Conservation (phyloP, 2,797 vertebrate genomes). For the Esox masquinongy region DNA sequence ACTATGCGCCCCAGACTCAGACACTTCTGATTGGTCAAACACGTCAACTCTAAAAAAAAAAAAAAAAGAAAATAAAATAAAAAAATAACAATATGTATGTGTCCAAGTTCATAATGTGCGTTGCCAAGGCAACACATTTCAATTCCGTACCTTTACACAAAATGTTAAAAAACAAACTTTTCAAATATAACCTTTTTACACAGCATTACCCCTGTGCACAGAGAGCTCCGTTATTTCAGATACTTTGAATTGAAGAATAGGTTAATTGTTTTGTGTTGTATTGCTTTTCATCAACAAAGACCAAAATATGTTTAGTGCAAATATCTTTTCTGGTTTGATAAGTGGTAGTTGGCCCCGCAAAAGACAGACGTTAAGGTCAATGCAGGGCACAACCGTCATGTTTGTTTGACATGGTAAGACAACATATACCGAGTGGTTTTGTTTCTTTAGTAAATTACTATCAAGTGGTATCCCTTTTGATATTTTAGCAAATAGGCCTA, state of each 20-base stretch:
- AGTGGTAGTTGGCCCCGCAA: conserved; percentile 65
- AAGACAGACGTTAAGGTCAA: conserved; percentile 28
- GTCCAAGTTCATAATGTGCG: conserved; percentile 49
- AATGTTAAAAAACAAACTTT: conserved; percentile 32
- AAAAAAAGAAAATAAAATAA: conserved; percentile 28
- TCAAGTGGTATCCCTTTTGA: conserved; percentile 64
- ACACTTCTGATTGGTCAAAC: conserved; percentile 42
- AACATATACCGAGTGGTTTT: conserved; percentile 60
- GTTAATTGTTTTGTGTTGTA: conserved; percentile 68
- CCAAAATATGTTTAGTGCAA: conserved; percentile 83
- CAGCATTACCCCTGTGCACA: conserved; percentile 59
- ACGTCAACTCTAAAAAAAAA: conserved; percentile 23
- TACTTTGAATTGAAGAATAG: conserved; percentile 53
- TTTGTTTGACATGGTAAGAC: conserved; percentile 56
- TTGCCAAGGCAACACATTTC: conserved; percentile 47
- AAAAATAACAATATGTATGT: conserved; percentile 50
- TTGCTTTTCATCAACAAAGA: conserved; percentile 81
- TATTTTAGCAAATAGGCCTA: conserved; percentile 31
- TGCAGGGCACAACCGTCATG: conserved; percentile 55
- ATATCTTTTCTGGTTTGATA: conserved; percentile 80
- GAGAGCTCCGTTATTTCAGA: conserved; percentile 41
- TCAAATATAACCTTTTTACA: conserved; percentile 61
- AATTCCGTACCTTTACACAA: conserved; percentile 64
- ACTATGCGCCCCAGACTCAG: conserved; percentile 69
- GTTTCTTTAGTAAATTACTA: conserved; percentile 49